Evolutionary conservation across 2,888 invertebrate genomes (phyloP), one percentile per base, ranked within the genome.

Genomic region (Parthenolecanium corni): DNA sequence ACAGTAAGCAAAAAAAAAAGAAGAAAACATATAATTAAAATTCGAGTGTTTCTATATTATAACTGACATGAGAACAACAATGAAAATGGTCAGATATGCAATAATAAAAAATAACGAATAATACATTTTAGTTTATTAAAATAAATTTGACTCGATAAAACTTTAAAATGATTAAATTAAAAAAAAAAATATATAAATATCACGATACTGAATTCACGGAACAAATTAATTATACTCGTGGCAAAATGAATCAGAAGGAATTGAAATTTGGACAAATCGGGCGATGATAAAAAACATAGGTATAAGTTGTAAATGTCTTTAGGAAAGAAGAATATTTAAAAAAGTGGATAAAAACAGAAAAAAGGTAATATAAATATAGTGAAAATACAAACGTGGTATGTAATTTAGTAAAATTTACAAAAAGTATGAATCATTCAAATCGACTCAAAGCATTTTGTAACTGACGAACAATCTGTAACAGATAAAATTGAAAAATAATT

Each of bases 371-470:
- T 31, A 31, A 31, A 31, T 31, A 9, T 31, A 31, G 9, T 31
- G 9, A 31, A 31, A 6, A 31, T 6, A 31, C 31, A 31, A 9
- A 9, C 31, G 31, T 31, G 31, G 31, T 31, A 31, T 31, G 31
- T 31, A 42, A 18, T 5, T 42, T 42, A 4, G 4, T 5, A 16
- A 6, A 5, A 42, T 14, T 42, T 42, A 14, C n/a, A 14, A 18
- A 14, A 3, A 21, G 14, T 49, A 6, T 20, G 23, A 46, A 16
- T 61, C 31, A 61, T 6, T 51, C 51, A 16, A 61, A 61, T 38
- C 61, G 61, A 25, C 21, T 46, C 24, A 61, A 36, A 23, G 61
- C 61, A 21, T 23, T 61, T 61, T 61, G 49, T 38, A 61, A 38
- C 16, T 61, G 61, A 24, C n/a, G n/a, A 2, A 61, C 46, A 16